These are phyloP conservation scores for Mamestra brassicae DNA, from an alignment of 2,888 invertebrate genomes.

Conservation along the genomic window DNA sequence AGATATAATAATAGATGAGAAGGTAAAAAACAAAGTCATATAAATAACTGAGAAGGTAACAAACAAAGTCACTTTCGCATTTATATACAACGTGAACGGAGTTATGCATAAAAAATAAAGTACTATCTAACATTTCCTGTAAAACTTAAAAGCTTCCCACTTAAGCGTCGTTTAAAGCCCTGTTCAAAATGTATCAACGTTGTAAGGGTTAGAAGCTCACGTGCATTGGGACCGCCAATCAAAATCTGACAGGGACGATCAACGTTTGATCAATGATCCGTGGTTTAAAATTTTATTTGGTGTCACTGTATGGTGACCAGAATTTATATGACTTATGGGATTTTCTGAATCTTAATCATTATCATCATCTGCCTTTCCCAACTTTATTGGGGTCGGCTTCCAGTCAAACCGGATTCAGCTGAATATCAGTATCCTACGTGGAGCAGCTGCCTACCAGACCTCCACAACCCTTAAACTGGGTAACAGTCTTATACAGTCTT, in stretches of 20 bases:
- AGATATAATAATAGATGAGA: too few relatives aligned
- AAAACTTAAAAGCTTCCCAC: neutral
- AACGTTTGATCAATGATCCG: constrained; percentile 76
- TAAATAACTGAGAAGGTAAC: neutral
- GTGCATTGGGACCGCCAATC: constrained; percentile 71
- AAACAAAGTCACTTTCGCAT: neutral
- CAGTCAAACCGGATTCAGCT: too few relatives aligned
- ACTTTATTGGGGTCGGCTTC: too few relatives aligned
- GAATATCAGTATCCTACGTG: too few relatives aligned
- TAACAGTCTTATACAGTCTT: too few relatives aligned
- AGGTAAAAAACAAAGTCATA: too few relatives aligned
- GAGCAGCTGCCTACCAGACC: too few relatives aligned
- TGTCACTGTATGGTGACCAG: constrained; percentile 13
- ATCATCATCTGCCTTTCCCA: too few relatives aligned
- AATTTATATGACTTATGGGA: neutral
- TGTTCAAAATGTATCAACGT: constrained; percentile 13
- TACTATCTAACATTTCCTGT: neutral
- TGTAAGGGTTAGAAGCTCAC: constrained; percentile 1
- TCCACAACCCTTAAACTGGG: too few relatives aligned
- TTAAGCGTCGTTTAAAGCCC: constrained; percentile 1
- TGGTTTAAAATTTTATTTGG: constrained; percentile 52
- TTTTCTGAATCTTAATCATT: neutral
- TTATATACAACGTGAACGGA: too few relatives aligned
- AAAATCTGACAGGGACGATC: constrained; percentile 69
- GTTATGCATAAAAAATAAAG: too few relatives aligned